Evolutionary conservation across 2,797 vertebrate species (phyloP).

Genomic region (Amniataba percoides): DNA sequence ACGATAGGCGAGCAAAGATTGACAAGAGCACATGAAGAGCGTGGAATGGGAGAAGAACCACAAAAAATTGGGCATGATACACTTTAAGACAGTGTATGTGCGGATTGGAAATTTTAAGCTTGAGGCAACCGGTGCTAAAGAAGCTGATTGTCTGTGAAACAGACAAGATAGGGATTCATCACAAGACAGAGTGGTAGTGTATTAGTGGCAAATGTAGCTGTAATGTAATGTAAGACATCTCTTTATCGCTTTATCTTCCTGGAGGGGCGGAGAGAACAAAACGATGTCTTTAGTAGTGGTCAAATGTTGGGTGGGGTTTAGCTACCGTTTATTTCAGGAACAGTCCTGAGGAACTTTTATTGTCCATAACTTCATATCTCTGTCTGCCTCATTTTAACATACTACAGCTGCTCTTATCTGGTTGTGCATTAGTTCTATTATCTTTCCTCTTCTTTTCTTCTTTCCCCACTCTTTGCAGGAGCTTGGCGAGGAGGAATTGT

Average conservation of each 20-base stretch:
- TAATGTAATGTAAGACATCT: constrained; percentile 40
- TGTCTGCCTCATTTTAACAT: constrained; percentile 4
- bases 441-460: constrained; percentile 13
- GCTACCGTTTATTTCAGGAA: constrained; percentile 50
- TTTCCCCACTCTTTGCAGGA: constrained; percentile 47
- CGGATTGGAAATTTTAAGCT: constrained; percentile 31
- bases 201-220: constrained; percentile 36
- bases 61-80: neutral
- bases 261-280: constrained; percentile 47
- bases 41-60: neutral
- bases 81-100: constrained; percentile 13
- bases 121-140: constrained; percentile 25
- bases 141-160: constrained; percentile 34
- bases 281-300: constrained; percentile 63
- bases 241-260: constrained; percentile 51
- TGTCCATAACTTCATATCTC: constrained; percentile 15
- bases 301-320: constrained; percentile 12
- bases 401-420: neutral
- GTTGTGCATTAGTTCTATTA: neutral
- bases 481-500: constrained; percentile 58
- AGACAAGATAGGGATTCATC: constrained; percentile 58
- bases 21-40: constrained; percentile 5
- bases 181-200: constrained; percentile 54
- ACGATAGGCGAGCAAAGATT: constrained; percentile 9
- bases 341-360: constrained; percentile 37